These are phyloP conservation scores for Pterophyllum scalare DNA, from an alignment of 2,113 vertebrate genomes.

Conservation along the genomic window DNA sequence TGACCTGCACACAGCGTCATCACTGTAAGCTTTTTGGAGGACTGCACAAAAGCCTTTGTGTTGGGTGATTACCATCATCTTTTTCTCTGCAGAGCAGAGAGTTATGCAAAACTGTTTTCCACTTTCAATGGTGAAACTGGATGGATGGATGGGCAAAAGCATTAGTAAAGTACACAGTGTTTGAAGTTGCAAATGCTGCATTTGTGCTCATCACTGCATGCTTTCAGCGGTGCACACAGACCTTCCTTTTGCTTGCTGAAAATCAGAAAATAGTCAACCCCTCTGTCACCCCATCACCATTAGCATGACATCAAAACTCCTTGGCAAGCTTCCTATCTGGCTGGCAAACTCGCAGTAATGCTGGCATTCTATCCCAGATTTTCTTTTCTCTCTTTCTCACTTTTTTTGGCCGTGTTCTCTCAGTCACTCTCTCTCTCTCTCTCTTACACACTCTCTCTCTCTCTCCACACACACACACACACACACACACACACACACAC, in stretches of 20 bases:
- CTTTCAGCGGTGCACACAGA: background rate
- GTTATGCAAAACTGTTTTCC: background rate
- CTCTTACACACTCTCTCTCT: background rate
- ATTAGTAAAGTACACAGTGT: background rate
- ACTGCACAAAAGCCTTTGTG: background rate
- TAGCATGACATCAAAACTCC: constrained; percentile 45
- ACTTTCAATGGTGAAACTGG: background rate
- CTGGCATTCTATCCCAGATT: constrained; percentile 20
- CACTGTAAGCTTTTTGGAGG: background rate
- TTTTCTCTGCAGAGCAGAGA: background rate
- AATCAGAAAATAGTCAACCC: constrained; percentile 12
- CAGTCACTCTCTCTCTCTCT: background rate
- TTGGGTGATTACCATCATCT: background rate
- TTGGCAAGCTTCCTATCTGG: constrained; percentile 49
- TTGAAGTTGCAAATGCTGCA: background rate
- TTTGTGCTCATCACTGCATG: background rate
- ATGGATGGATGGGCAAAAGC: background rate
- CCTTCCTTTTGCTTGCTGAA: background rate
- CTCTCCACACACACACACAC: background rate
- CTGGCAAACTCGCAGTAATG: constrained; percentile 27
- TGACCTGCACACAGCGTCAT: background rate
- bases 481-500: background rate
- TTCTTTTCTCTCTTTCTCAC: constrained; percentile 23
- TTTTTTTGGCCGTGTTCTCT: constrained; percentile 9
- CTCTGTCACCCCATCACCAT: constrained; percentile 23